These are phyloP conservation scores for Aldrovandia affinis DNA, from an alignment of 2,797 vertebrate genomes.

Conservation along the genomic window DNA sequence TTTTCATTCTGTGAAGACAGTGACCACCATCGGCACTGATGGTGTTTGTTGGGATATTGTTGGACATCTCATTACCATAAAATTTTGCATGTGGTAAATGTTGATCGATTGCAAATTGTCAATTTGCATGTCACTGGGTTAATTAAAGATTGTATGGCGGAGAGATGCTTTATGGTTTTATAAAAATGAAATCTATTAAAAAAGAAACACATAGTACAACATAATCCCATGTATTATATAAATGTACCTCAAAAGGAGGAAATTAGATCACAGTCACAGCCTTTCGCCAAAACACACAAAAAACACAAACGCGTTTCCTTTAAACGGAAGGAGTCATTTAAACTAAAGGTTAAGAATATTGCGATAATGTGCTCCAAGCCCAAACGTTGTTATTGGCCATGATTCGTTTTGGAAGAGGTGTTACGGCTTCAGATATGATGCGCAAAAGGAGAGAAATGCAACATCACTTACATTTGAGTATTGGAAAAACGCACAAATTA, in stretches of 20 bases:
- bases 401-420: background rate
- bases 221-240: conserved; percentile 30
- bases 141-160: background rate
- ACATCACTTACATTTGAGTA: background rate
- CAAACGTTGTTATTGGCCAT: background rate
- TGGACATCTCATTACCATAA: background rate
- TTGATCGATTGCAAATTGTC: background rate
- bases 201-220: background rate
- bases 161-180: background rate
- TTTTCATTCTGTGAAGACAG: background rate
- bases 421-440: background rate
- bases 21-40: background rate
- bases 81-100: background rate
- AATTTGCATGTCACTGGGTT: background rate
- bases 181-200: background rate
- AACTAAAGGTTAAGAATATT: too few species aligned
- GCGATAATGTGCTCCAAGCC: too few species aligned
- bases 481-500: background rate
- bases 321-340: background rate
- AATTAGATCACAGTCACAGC: background rate
- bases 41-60: background rate
- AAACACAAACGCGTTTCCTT: background rate
- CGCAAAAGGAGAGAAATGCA: background rate
- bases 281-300: background rate
- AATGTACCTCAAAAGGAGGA: conserved; percentile 18